Percentiles rank a stretch among this genome's conserved stretches.
These are phyloP conservation scores for Iguana delicatissima DNA, from an alignment of 2,797 vertebrate species.

Conservation along the genomic window DNA sequence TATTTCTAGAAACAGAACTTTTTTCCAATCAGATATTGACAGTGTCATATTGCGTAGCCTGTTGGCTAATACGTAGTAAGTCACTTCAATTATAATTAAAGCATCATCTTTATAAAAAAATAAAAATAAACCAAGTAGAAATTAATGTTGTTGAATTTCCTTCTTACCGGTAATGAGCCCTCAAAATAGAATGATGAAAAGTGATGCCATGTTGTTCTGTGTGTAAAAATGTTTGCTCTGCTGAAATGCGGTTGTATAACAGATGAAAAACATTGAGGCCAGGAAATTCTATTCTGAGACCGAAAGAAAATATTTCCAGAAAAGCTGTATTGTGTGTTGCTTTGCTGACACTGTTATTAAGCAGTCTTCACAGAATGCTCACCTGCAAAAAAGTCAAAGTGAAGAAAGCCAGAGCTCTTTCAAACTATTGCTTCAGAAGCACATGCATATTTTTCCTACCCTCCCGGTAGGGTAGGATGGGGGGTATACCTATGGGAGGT, in stretches of 20 bases:
- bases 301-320: neutral
- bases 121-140: neutral
- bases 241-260: conserved; percentile 5
- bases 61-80: neutral
- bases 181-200: conserved; percentile 1
- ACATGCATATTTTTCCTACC: neutral
- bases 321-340: neutral
- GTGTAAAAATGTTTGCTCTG: neutral
- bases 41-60: neutral
- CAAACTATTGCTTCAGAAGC: neutral
- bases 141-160: neutral
- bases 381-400: neutral
- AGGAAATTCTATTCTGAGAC: neutral
- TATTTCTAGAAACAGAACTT: conserved; percentile 27
- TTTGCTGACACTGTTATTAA: conserved; percentile 5
- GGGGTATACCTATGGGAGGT: neutral
- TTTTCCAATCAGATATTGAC: conserved; percentile 31
- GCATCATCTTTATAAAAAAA: no score
- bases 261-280: neutral
- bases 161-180: neutral
- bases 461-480: neutral
- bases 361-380: neutral
- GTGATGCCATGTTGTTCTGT: neutral
- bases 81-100: neutral
- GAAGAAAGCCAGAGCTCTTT: neutral